Base-by-base conservation (phyloP, 1,140 invertebrate species). In the Camponotus vicinus region DNA sequence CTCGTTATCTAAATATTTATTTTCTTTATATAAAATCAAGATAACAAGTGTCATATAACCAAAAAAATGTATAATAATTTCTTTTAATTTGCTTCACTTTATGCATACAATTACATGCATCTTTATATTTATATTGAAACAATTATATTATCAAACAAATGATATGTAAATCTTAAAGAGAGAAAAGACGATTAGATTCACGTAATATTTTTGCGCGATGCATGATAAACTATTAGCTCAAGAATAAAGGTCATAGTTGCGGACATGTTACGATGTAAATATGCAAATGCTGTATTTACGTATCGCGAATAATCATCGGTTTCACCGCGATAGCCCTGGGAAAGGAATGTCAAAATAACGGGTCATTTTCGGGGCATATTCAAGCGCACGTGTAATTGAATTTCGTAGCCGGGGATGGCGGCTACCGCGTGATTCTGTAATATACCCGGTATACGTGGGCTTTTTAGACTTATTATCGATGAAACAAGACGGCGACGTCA, bases 401-500 rank as follows among this genome's bases (percentile, higher is more conserved):
- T 86, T 69, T 80, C 40, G 84, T 42, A 37, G 59, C 40, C 40
- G 71, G 5, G 52, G 21, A 75, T n/a, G 49, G 71, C 49, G 34
- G 18, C 42, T 61, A 32, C 9, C 37, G 42, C 75, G 18, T 34
- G 75, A 77, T 76, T 77, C 21, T 52, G 61, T 77, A 85, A 77
- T 85, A 61, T 77, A 77, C 34, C 21, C 73, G 61, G 34, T 77
- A 66, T 78, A 77, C 21, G 15, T 57, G 8, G 27, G 18, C 49
- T 69, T 86, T 86, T 86, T 86, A 49, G 64, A 70, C 75, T 86
- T 79, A 86, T 86, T 86, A 86, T 55, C 64, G 76, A 4, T 55
- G 21, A 82, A 86, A 82, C 18, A 84, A 75, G 61, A 64, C 73
- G 61, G 18, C 42, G 34, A 86, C 67, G 32, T 61, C 11, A 40